phyloP scores from a whole-genome alignment of 1,140 invertebrate species.

The Plectrocnemia conspersa region DNA sequence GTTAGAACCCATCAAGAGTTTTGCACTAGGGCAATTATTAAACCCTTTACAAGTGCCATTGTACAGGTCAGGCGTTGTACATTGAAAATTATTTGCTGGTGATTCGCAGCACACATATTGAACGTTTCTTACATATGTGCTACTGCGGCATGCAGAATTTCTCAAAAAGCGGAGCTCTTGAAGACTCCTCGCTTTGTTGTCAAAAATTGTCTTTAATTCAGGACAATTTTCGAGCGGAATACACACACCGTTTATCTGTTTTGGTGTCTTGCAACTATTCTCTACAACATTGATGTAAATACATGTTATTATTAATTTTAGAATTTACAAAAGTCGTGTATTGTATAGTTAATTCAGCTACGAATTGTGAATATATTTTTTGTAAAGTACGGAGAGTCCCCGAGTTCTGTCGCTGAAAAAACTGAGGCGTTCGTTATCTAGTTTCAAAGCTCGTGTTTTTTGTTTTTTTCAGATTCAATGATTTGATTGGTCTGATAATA shows the following conservation, averaged over 20 bases:
- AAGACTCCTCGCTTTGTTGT: neutral
- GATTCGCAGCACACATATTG: no score
- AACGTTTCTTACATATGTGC: conserved; percentile 1
- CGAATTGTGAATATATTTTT: no score
- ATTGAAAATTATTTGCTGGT: neutral
- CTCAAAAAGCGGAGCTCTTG: conserved; percentile 5
- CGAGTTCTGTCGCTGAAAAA: no score
- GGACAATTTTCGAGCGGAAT: conserved; percentile 10
- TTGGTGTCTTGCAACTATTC: conserved; percentile 11
- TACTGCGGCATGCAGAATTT: conserved; percentile 13
- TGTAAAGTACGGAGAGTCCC: no score
- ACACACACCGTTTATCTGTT: conserved; percentile 7
- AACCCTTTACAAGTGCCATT: conserved; percentile 42
- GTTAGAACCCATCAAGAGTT: conserved; percentile 33
- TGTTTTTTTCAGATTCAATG: no score
- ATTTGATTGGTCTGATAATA: no score
- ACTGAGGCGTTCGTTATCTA: no score
- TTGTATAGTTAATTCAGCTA: no score
- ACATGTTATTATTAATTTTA: no score
- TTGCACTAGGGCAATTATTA: conserved; percentile 41
- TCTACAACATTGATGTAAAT: conserved; percentile 4
- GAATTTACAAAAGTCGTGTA: no score
- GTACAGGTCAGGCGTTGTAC: conserved; percentile 38
- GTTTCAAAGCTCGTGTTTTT: no score
- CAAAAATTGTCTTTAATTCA: neutral